Percentiles rank a stretch among this genome's conserved stretches.
These are phyloP conservation scores for Sebastes vulpes DNA, from an alignment of 2,797 vertebrate genomes.

Conservation along the genomic window DNA sequence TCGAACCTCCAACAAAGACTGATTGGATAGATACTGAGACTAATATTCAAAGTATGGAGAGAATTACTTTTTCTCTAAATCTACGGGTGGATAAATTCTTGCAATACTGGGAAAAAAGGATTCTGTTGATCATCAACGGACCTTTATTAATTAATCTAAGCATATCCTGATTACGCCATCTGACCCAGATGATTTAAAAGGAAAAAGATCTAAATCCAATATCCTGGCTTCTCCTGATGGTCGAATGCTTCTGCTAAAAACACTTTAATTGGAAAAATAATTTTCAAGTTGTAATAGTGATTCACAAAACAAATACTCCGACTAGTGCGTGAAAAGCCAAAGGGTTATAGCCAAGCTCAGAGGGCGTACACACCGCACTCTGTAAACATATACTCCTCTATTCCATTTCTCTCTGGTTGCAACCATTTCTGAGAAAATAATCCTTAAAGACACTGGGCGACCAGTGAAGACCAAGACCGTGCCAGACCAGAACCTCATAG, in stretches of 20 bases:
- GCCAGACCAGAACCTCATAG: conserved; percentile 72
- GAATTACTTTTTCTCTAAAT: neutral
- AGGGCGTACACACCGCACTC: conserved; percentile 23
- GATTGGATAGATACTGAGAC: neutral
- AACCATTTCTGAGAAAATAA: conserved; percentile 55
- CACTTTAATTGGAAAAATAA: neutral
- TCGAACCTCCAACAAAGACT: neutral
- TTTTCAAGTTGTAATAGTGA: conserved; percentile 7
- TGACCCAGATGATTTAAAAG: neutral
- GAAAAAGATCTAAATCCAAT: neutral
- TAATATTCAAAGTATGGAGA: neutral
- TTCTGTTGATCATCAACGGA: neutral
- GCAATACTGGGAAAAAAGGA: neutral
- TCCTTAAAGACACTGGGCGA: conserved; percentile 35
- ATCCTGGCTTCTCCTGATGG: neutral
- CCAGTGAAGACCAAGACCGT: conserved; percentile 22
- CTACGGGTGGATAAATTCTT: neutral
- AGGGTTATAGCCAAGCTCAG: conserved; percentile 26
- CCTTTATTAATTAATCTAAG: neutral
- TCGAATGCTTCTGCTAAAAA: neutral
- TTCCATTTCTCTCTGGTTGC: conserved; percentile 36
- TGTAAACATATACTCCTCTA: conserved; percentile 41
- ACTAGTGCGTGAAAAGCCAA: neutral
- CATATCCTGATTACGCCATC: neutral
- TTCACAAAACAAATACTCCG: conserved; percentile 26